Evolutionary conservation across 2,113 vertebrate species (phyloP), one percentile per base, ranked within the genome.

Genomic region (Stigmatopora argus): DNA sequence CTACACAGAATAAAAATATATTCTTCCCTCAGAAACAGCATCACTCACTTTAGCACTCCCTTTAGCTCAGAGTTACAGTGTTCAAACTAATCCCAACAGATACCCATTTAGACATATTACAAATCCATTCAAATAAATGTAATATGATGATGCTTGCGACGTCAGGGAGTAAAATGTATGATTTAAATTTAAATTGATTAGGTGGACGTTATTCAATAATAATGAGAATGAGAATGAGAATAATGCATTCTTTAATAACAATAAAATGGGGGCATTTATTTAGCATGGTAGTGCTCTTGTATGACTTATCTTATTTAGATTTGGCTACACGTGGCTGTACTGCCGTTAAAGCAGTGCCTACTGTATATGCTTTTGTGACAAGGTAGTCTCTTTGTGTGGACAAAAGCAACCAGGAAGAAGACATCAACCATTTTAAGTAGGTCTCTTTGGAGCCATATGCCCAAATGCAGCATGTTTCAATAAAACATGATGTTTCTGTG

Each of bases 401-500:
- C 15, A 49, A 72, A 69, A 71, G 67, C 52, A 70, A 67, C 53
- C 52, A 57, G 64, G 56, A 62, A 51, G 31, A 62, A 53, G 53
- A 65, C 48, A 61, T 64, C 66, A 79, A 18, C 67, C 55, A 46
- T 66, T 69, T 71, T 55, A 73, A 85, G 71, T 73, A 59, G 80
- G 81, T 81, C 84, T 84, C 74, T 79, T 69, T 86, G 63, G 64
- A 69, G 73, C 78, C 84, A 76, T 82, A 78, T 81, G 82, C 70
- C 78, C 55, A 31, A 85, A 87, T 66, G 68, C 72, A 70, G 66
- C 70, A 9, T 0, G 74, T 64, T 72, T 90, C 82, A 90, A 90
- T 90, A 91, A 91, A 91, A 86, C 80, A 92, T 91, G 79, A 75
- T 56, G 69, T 52, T 63, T 70, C 21, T 47, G 79, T 78, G 72